A percentile compares a stretch with the other conserved stretches of the same genome.
Evolutionary conservation across 2,888 invertebrate genomes (phyloP).

Genomic region (Eupithecia exiguata): DNA sequence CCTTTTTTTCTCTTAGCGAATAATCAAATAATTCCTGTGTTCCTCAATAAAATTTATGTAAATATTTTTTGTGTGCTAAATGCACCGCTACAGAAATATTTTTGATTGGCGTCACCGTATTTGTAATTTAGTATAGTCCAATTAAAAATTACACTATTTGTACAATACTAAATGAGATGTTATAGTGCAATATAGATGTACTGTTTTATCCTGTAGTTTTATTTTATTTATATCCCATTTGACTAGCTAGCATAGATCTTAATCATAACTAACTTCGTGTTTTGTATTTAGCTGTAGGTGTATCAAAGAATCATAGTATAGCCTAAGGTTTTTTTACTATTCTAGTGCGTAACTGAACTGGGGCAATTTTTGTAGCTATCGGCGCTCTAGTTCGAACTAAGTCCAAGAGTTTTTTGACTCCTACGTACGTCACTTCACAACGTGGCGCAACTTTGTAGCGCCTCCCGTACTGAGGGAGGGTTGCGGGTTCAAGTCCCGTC

Average conservation of each 20-base stretch:
- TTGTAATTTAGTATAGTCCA: constrained; percentile 56
- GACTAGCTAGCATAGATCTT: neutral
- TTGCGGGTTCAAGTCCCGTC: too few species aligned
- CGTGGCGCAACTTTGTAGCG: too few species aligned
- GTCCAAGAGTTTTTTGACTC: too few species aligned
- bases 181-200: constrained; percentile 84
- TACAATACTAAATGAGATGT: constrained; percentile 81
- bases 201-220: constrained; percentile 68
- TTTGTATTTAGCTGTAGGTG: neutral
- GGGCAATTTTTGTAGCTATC: too few species aligned
- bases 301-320: neutral
- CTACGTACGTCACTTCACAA: too few species aligned
- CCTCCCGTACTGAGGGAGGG: too few species aligned
- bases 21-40: constrained; percentile 6
- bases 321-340: too few species aligned
- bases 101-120: constrained; percentile 61
- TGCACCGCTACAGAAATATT: constrained; percentile 60
- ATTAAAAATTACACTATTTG: constrained; percentile 67
- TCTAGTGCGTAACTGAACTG: too few species aligned
- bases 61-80: constrained; percentile 43
- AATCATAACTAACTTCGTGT: neutral
- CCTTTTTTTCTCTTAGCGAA: constrained; percentile 9
- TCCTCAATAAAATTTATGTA: constrained; percentile 38
- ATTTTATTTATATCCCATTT: constrained; percentile 40
- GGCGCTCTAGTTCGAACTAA: too few species aligned